Evolutionary conservation across 1,140 invertebrate species (phyloP).

Genomic region (Matsumurasca onukii): DNA sequence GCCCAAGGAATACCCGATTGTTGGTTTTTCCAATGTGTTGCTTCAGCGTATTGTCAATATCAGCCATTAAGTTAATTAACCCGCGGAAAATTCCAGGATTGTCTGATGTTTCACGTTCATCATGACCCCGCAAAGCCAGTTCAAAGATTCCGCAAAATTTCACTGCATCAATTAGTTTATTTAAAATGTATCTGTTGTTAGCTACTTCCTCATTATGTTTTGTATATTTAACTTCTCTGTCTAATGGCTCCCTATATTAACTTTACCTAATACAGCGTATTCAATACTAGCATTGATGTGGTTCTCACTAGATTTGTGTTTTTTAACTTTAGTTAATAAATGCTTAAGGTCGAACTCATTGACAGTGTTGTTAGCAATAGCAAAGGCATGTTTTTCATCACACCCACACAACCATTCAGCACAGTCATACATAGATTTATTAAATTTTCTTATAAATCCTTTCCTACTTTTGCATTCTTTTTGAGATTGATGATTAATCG

Average conservation of each 20-base stretch:
- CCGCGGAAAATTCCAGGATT: too few species aligned
- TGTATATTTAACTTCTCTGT: background rate
- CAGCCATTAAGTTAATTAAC: too few species aligned
- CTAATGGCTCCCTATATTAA: constrained; percentile 4
- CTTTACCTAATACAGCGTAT: background rate
- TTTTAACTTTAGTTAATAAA: background rate
- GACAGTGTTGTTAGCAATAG: background rate
- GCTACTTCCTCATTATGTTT: too few species aligned
- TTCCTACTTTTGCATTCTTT: background rate
- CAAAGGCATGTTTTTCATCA: too few species aligned
- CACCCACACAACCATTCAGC: too few species aligned
- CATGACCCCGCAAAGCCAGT: too few species aligned
- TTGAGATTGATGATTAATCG: background rate
- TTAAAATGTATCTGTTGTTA: too few species aligned
- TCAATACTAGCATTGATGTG: background rate
- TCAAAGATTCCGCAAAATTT: too few species aligned
- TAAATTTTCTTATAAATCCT: constrained; percentile 6
- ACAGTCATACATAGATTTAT: background rate
- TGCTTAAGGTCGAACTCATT: background rate
- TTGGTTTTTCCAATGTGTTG: too few species aligned
- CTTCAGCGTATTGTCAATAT: too few species aligned
- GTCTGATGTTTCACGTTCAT: too few species aligned
- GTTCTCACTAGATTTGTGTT: background rate
- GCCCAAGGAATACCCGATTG: background rate
- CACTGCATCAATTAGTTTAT: too few species aligned